Conservation (phyloP, 2,888 invertebrate species). For the Adelognathus sp. region DNA sequence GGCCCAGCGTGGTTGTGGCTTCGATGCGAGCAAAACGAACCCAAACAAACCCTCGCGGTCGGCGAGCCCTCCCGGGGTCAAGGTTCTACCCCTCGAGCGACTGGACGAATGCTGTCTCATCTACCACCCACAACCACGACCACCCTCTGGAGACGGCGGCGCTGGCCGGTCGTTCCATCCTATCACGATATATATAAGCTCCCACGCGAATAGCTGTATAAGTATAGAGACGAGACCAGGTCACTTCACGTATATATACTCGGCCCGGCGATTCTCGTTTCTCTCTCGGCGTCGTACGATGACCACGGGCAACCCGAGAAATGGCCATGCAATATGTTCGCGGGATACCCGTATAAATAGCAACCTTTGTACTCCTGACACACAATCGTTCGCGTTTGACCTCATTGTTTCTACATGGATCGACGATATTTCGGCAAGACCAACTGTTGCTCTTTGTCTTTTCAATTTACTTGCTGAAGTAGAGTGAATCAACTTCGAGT, state of each 20-base stretch:
- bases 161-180: conserved; percentile 40
- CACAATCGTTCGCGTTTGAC: conserved; percentile 34
- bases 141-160: conserved; percentile 46
- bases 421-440: conserved; percentile 35
- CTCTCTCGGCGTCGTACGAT: conserved; percentile 56
- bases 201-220: conserved; percentile 4
- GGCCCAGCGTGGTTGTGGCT: conserved; percentile 48
- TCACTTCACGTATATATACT: conserved; percentile 6
- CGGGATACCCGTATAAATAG: conserved; percentile 42
- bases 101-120: conserved; percentile 68
- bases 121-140: conserved; percentile 67
- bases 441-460: conserved; percentile 51
- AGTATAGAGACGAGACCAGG: background rate
- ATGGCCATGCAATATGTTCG: conserved; percentile 33
- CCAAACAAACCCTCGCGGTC: conserved; percentile 76
- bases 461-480: no score
- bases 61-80: conserved; percentile 69
- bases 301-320: conserved; percentile 62
- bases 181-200: conserved; percentile 36
- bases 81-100: conserved; percentile 52
- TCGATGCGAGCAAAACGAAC: conserved; percentile 67
- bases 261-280: conserved; percentile 27
- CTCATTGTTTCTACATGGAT: conserved; percentile 16
- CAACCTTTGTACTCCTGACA: conserved; percentile 50
- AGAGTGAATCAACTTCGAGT: no score